Conservation (phyloP, 92 coral and sea anemone species). For the Actinernus sp. region DNA sequence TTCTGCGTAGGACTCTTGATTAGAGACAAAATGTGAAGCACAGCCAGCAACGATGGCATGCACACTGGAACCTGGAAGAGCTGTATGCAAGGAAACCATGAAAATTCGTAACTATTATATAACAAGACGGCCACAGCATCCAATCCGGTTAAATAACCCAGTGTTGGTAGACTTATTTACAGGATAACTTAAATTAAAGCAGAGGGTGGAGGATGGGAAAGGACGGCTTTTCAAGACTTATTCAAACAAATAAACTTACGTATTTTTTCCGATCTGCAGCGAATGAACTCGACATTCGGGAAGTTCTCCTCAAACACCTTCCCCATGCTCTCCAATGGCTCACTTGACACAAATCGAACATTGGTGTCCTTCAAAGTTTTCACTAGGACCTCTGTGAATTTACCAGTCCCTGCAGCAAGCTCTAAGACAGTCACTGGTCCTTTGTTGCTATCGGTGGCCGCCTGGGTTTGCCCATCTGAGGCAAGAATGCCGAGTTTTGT, state of each 20-base stretch:
- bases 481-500: constrained; percentile 8
- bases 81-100: not conserved
- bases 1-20: constrained; percentile 5
- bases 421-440: constrained; percentile 16
- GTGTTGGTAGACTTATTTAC: too few species aligned
- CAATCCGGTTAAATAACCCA: too few species aligned
- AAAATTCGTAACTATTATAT: too few species aligned
- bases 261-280: constrained; percentile 44
- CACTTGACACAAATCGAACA: constrained; percentile 26
- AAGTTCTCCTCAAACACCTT: constrained; percentile 18
- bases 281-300: constrained; percentile 37
- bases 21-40: constrained; percentile 5
- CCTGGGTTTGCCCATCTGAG: not conserved
- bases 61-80: constrained; percentile 18
- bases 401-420: constrained; percentile 42
- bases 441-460: not conserved
- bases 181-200: too few species aligned
- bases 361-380: constrained; percentile 19
- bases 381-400: constrained; percentile 38
- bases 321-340: constrained; percentile 52
- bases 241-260: constrained; percentile 43
- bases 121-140: too few species aligned
- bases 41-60: not conserved
- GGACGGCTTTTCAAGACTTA: too few species aligned
- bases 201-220: too few species aligned